Evolutionary conservation across 2,888 invertebrate genomes (phyloP).

Genomic region (Entomobrya multifasciata): DNA sequence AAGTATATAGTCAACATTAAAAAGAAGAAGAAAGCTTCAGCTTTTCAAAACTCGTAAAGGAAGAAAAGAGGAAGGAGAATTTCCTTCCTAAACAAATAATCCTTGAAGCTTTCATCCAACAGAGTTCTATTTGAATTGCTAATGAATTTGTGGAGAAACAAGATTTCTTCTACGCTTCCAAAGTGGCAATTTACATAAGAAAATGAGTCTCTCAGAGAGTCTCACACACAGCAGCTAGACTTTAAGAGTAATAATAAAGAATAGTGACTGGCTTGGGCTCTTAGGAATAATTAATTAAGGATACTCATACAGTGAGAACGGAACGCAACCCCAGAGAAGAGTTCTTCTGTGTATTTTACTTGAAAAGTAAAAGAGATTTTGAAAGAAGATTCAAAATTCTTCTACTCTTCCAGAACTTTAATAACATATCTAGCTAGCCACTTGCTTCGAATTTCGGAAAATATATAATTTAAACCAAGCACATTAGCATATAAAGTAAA

Average conservation of each 20-base stretch:
- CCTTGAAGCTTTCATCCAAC: slow-evolving; percentile 69
- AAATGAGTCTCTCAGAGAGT: slow-evolving; percentile 53
- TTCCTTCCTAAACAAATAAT: slow-evolving; percentile 72
- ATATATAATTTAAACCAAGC: too few relatives aligned
- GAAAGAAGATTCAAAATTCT: slow-evolving; percentile 62
- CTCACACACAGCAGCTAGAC: neutral
- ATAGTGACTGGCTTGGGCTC: slow-evolving; percentile 13
- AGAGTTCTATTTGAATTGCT: slow-evolving; percentile 69
- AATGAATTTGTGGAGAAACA: slow-evolving; percentile 69
- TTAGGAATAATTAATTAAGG: slow-evolving; percentile 69
- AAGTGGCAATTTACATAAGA: slow-evolving; percentile 69
- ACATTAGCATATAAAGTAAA: too few relatives aligned
- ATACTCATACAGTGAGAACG: neutral
- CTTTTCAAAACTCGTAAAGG: slow-evolving; percentile 55
- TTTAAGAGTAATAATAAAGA: slow-evolving; percentile 50
- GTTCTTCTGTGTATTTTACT: slow-evolving; percentile 18
- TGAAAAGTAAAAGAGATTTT: slow-evolving; percentile 47
- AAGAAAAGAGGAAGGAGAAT: slow-evolving; percentile 64
- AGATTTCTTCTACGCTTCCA: slow-evolving; percentile 65
- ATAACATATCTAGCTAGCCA: slow-evolving; percentile 37
- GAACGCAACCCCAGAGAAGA: slow-evolving; percentile 14
- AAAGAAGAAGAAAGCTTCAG: slow-evolving; percentile 35
- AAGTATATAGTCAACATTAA: slow-evolving; percentile 40
- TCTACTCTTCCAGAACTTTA: slow-evolving; percentile 28
- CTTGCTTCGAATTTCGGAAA: slow-evolving; percentile 38